These are phyloP conservation scores for Schizotus pectinicornis DNA, from an alignment of 2,888 invertebrate genomes.

Conservation along the genomic window DNA sequence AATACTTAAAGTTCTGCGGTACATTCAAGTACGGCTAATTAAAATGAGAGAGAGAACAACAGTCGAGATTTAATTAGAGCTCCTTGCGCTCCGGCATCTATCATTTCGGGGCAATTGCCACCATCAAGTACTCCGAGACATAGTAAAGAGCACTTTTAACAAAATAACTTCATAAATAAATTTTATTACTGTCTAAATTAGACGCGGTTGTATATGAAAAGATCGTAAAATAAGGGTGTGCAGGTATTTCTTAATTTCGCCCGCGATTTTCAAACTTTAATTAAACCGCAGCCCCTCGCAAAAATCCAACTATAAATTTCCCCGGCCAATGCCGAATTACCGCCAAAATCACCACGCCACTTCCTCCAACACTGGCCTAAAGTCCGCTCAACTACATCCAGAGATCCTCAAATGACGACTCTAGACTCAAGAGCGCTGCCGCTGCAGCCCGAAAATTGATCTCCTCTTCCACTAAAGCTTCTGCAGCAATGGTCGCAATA, in stretches of 20 bases:
- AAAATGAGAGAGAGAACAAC: conserved; percentile 44
- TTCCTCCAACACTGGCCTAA: no score
- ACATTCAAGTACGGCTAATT: conserved; percentile 46
- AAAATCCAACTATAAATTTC: not conserved
- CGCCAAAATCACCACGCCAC: no score
- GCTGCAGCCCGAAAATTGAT: no score
- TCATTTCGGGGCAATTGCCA: conserved; percentile 44
- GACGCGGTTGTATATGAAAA: conserved; percentile 28
- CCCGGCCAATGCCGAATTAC: no score
- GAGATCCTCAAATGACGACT: no score
- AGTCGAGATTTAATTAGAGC: conserved; percentile 45
- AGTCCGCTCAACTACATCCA: no score
- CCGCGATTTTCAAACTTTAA: conserved; percentile 19
- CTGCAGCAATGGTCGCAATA: no score
- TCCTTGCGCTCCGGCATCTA: conserved; percentile 42
- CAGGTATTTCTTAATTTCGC: conserved; percentile 31
- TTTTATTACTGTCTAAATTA: conserved; percentile 35
- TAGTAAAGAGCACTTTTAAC: conserved; percentile 32
- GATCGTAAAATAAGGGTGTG: conserved; percentile 25
- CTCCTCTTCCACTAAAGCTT: no score
- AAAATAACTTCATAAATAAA: conserved; percentile 40
- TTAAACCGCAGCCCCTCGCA: conserved; percentile 16
- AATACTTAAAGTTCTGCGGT: conserved; percentile 48
- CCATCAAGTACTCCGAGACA: conserved; percentile 39
- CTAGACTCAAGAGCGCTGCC: no score